Percentiles rank a stretch among this genome's conserved stretches.
Conservation (phyloP, 64 coral and sea anemone species). For the Actinia tenebrosa region DNA sequence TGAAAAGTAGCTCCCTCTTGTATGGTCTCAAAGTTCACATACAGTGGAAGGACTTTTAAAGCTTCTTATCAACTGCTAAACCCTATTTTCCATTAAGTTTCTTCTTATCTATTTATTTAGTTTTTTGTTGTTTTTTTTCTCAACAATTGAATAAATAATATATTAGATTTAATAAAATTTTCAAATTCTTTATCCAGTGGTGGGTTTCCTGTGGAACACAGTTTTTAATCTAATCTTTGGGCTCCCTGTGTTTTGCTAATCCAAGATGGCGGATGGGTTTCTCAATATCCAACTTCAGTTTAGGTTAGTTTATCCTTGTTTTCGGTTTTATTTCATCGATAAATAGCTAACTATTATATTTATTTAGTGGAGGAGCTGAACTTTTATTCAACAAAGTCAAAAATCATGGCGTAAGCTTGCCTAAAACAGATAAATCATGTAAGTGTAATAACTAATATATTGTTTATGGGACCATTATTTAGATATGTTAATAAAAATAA, state of each 20-base stretch:
- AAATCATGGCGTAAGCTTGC: slow-evolving; percentile 62
- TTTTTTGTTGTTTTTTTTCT: too few relatives aligned
- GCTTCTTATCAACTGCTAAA: background rate
- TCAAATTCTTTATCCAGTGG: background rate
- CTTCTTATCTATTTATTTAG: too few relatives aligned
- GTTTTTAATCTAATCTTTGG: background rate
- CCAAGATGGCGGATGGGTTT: slow-evolving; percentile 7
- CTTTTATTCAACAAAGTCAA: slow-evolving; percentile 96
- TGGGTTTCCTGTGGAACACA: background rate
- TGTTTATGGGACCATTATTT: too few relatives aligned
- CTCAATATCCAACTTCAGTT: background rate
- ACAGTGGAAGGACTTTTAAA: too few relatives aligned
- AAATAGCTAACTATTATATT: background rate
- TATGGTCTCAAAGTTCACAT: too few relatives aligned
- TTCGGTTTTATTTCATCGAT: background rate
- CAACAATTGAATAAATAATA: too few relatives aligned
- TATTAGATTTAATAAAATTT: background rate
- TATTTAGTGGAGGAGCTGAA: slow-evolving; percentile 91
- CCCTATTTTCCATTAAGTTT: too few relatives aligned
- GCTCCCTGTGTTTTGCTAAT: slow-evolving; percentile 3
- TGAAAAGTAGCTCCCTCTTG: too few relatives aligned
- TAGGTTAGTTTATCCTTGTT: background rate
- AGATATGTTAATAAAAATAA: too few relatives aligned
- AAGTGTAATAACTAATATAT: slow-evolving; percentile 17
- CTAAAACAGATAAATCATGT: slow-evolving; percentile 60